Evolutionary conservation across 1,140 invertebrate genomes (phyloP), one percentile per base, ranked within the genome.

Genomic region (Drosophila athabasca): DNA sequence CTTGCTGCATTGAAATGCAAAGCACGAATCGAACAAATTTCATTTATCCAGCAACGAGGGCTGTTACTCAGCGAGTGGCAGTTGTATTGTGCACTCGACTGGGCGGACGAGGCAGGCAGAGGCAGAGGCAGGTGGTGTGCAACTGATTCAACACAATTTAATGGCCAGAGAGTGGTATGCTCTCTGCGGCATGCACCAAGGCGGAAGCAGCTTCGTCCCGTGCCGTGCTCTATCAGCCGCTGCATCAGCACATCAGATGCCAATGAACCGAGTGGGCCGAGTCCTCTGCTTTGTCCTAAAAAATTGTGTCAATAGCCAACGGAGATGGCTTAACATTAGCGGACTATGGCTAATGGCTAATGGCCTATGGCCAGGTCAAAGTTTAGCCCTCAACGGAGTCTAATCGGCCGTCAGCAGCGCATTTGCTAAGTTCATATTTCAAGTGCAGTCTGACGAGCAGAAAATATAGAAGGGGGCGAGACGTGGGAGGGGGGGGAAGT

Each of bases 21-120:
- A 72, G 62, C 78, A 81, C 73, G 78, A 81, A 60, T 57, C 31
- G 57, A 46, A 59, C 51, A 72, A 81, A 81, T 73, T 76, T 58
- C 48, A 72, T 62, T 80, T 79, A 80, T 60, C 52, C 70, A 52
- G 70, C 31, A 64, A 49, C 58, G 54, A 51, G 43, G 45, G 62
- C 58, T 60, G 54, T 81, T 67, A 61, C 67, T 72, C 61, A 76
- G 69, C 62, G 50, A 57, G n/a, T 50, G 53, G 45, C 61, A 60
- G 71, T 77, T 49, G 53, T 58, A 62, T 67, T 69, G 52, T 59
- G 65, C 49, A 48, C 62, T 41, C 9, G 53, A 17, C 29, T 66
- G 45, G 49, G 50, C 26, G 53, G 49, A 8, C 31, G 1, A 9
- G 29, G 7, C 29, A 2, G 29, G 7, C 29, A 8, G 29, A 8